These are phyloP conservation scores for Amblyraja radiata DNA, from an alignment of 2,797 vertebrate genomes.

Conservation along the genomic window DNA sequence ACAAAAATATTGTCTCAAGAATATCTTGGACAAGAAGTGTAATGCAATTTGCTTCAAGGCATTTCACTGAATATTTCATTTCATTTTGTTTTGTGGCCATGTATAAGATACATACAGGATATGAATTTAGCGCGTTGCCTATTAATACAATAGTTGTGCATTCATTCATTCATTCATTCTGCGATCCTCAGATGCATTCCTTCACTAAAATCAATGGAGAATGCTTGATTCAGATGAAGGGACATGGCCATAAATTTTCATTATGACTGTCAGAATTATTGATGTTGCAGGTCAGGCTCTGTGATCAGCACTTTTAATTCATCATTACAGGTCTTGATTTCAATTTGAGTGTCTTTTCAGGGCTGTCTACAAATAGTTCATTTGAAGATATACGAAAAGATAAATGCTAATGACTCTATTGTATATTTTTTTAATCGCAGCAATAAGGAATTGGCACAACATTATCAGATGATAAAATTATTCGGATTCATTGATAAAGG, in stretches of 20 bases:
- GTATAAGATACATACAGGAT: not conserved
- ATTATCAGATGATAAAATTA: constrained; percentile 19
- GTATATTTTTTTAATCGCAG: not conserved
- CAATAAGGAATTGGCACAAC: not conserved
- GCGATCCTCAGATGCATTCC: not conserved
- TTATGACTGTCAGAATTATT: constrained; percentile 31
- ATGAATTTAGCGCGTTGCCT: not conserved
- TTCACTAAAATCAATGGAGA: not conserved
- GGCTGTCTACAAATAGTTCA: not conserved
- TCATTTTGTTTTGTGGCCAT: not conserved
- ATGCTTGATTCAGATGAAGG: not conserved
- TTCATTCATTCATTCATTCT: too few relatives aligned
- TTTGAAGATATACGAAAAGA: not conserved
- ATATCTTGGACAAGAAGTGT: not conserved
- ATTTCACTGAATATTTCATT: not conserved
- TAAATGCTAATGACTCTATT: not conserved
- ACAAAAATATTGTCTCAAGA: not conserved
- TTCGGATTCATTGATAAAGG: not conserved
- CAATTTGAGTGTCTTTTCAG: constrained; percentile 17
- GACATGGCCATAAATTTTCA: constrained; percentile 17
- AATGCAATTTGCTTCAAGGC: not conserved
- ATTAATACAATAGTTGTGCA: not conserved
- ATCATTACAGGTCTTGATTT: not conserved
- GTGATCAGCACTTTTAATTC: constrained; percentile 25
- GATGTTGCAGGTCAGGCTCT: not conserved